Percentiles rank a stretch among this genome's conserved stretches.
Evolutionary conservation across 2,797 vertebrate genomes (phyloP).

Genomic region (Chelonia mydas): DNA sequence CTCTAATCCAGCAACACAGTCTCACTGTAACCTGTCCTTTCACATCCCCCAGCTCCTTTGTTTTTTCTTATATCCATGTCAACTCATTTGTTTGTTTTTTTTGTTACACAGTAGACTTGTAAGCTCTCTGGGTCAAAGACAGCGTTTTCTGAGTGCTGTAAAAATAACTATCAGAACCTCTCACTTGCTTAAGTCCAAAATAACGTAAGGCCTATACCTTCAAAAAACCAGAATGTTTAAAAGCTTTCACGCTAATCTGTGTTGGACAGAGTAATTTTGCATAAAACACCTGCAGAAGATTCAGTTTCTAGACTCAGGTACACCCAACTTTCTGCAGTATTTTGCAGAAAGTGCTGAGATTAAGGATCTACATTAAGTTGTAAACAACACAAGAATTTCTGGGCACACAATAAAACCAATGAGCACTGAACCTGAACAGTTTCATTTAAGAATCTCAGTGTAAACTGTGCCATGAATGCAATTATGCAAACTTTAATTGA

Average conservation of each 20-base stretch:
- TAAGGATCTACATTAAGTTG: neutral
- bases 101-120: neutral
- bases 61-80: neutral
- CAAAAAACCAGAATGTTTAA: neutral
- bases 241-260: neutral
- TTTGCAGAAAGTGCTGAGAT: neutral
- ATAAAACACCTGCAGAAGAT: neutral
- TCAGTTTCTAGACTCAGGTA: neutral
- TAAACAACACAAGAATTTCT: neutral
- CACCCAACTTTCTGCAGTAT: neutral
- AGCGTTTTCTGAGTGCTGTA: neutral
- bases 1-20: no score
- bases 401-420: neutral
- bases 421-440: neutral
- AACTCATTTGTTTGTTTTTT: neutral
- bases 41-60: neutral
- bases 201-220: neutral
- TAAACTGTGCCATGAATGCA: neutral
- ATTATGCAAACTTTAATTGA: neutral
- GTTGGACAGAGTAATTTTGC: neutral
- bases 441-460: neutral
- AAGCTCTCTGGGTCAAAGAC: neutral
- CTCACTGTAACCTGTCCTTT: neutral
- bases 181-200: neutral
- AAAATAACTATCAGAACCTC: neutral